Evolutionary conservation across 2,797 vertebrate species (phyloP), one percentile per base, ranked within the genome.

Genomic region (Malacoctenus gilli): DNA sequence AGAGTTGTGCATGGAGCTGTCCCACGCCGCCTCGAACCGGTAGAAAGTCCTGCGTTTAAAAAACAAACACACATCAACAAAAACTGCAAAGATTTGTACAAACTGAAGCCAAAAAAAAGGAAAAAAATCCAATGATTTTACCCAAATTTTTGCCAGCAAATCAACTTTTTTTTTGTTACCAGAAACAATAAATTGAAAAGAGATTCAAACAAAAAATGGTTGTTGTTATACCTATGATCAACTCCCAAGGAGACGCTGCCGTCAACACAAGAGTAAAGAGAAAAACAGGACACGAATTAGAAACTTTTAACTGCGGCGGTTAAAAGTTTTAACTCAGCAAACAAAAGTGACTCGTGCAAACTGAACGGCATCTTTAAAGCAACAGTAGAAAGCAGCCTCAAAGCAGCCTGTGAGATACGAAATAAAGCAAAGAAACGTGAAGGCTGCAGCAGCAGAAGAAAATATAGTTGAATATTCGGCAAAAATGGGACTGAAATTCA

Each of bases 1-100:
- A 0, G 97, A 98, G 90, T 99, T 99, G 92, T 99, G 97, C 95
- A 99, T 98, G 82, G 96, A 99, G 83, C 97, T 99, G 72, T 99
- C 97, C 97, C 97, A 99, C 0, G 96, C 96, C 0, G 94, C 91
- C 84, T 99, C 96, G 14, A 99, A 98, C 35, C 96, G 94, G 87
- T 94, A 99, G 75, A 99, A 99, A 5, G 94, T 98, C 89, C 97
- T 99, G 85, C 8, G 5, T 6, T 2, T n/a, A 31, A 8, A 21
- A 54, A 28, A 28, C 6, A 28, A 3, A 28, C 1, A 28, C 1
- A 28, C 9, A 2, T 28, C 6, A 6, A 0, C n/a, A n/a, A 52
- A 68, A 2, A 4, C 22, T 41, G n/a, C 5, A 39, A 25, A 5
- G 8, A 11, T 42, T 2, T 23, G 7, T 5, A 4, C 8, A 0